These are phyloP conservation scores for Anarsia innoxiella DNA, from an alignment of 2,888 invertebrate species.

Conservation along the genomic window DNA sequence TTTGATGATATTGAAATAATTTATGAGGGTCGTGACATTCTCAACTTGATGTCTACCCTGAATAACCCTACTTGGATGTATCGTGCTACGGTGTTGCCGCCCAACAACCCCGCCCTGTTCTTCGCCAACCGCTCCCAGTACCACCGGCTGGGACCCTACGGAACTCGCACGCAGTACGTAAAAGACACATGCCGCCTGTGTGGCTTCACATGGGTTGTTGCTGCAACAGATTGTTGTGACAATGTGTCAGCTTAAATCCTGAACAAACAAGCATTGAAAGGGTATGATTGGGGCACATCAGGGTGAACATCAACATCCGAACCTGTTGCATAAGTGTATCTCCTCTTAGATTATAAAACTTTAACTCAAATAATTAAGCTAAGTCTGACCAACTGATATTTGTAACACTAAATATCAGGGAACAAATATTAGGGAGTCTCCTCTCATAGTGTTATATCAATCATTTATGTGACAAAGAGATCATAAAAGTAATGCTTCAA, in stretches of 20 bases:
- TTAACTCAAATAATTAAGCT: no score
- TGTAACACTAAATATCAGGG: constrained; percentile 24
- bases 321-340: no score
- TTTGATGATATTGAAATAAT: constrained; percentile 56
- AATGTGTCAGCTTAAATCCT: constrained; percentile 38
- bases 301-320: constrained; percentile 45
- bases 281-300: constrained; percentile 63
- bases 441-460: no score
- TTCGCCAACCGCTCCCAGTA: constrained; percentile 78
- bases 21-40: constrained; percentile 73
- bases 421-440: constrained; percentile 9
- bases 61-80: constrained; percentile 72
- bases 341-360: no score
- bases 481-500: no score
- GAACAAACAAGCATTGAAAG: constrained; percentile 52
- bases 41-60: constrained; percentile 75
- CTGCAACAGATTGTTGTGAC: constrained; percentile 61
- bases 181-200: constrained; percentile 69
- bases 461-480: no score
- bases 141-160: constrained; percentile 73
- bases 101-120: constrained; percentile 73
- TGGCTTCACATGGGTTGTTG: constrained; percentile 68
- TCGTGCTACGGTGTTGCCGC: constrained; percentile 70
- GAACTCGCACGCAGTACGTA: constrained; percentile 74
- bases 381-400: no score